Evolutionary conservation across 1,140 invertebrate genomes (phyloP), one percentile per base, ranked within the genome.

Genomic region (Paracyclopina nana): DNA sequence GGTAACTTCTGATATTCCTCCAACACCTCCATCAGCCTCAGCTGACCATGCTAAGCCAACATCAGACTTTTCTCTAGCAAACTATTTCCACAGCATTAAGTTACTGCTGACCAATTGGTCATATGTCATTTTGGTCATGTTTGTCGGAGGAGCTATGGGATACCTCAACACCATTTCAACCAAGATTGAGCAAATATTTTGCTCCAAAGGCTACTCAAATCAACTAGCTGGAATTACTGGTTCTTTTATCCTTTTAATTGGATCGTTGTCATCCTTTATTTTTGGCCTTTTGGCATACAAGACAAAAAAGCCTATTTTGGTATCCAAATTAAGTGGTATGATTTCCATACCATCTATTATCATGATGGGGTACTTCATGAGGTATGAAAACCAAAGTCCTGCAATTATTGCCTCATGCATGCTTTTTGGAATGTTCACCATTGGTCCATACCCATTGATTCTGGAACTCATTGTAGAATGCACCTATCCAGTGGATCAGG

Each of bases 121-220:
- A 22, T 45, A 25, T 25, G 22, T 45, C 6, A 45, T 45, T 6
- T 25, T 45, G 8, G 22, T 45, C 22, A n/a, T 45, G 6, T 45
- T 45, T 25, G 20, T 45, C 27, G 43, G 43, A 5, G 43, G 14
- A 5, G 43, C 43, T 22, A 45, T 45, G 43, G 11, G 11, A 5
- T 45, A 14, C 16, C 22, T 45, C 24, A 25, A 20, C 9, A 14
- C 11, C 22, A 12, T 45, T n/a, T 11, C 43, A 8, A 45, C 43
- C 6, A 45, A 45, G 16, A 45, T 45, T 11, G 43, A 45, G 16
- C 43, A 45, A 26, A 14, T 45, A 6, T 14, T 45, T 12, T 45
- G 43, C 43, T 14, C 11, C 12, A 14, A 22, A 6, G 43, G 43
- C 9, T 45, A 45, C 43, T 14, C 11, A 25, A 26, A 45, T 25